A percentile compares a stretch with the other conserved stretches of the same genome.
phyloP scores from a whole-genome alignment of 2,113 vertebrate species.

The Danio rerio region GRCz12tu NC_133185.1:3657501-3658000 shows the following conservation, averaged over 20 bases:
- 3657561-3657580: too few species aligned
- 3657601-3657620: neutral
- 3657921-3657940: neutral
- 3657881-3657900: neutral
- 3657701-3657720: conserved; percentile 30
- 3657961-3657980: neutral
- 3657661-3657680: conserved; percentile 18
- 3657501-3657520: too few species aligned
- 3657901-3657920: neutral
- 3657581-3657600: too few species aligned
- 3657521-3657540: too few species aligned
- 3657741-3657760: conserved; percentile 39
- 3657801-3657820: neutral
- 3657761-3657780: neutral
- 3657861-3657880: conserved; percentile 6
- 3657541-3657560: too few species aligned
- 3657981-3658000: conserved; percentile 16
- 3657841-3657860: conserved; percentile 12
- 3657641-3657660: too few species aligned
- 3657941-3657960: neutral
- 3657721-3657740: conserved; percentile 17
- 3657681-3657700: conserved; percentile 28
- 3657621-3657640: neutral
- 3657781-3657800: too few species aligned
- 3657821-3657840: neutral